Evolutionary conservation across 2,888 invertebrate genomes (phyloP), one percentile per base, ranked within the genome.

Genomic region (Stictocephala bisonia): DNA sequence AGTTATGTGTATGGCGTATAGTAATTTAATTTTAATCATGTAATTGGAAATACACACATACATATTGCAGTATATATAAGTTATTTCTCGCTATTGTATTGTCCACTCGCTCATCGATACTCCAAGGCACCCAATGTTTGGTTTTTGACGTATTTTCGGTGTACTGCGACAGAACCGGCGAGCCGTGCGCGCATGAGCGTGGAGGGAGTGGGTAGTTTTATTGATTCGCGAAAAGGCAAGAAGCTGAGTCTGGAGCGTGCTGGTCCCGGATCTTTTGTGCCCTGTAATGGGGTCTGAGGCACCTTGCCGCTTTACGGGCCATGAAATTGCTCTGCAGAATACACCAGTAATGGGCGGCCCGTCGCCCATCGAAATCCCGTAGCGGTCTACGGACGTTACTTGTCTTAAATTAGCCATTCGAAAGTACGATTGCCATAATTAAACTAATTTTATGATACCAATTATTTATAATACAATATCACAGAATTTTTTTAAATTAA

Each of bases 211-310:
- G 64, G 41, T 64, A 44, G 64, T 41, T 64, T 64, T 64, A 64
- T 64, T 44, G 64, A 64, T 64, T 64, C 44, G 64, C 64, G 64
- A 64, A 64, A 64, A 64, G 64, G 64, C 64, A 64, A 64, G 64
- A 64, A 64, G 64, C n/a, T n/a, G 44, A 40, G 40, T 20, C 7
- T 15, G 7, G 9, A 4, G 44, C 44, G 7, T 15, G 44, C 44
- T 44, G 4, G 24, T 40, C 41, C 41, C 41, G 60, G 40, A 64
- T 64, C 64, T 64, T 64, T 64, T 64, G 64, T 64, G 44, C 64
- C 22, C 29, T 35, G 64, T 44, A 64, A 64, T 64, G 44, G 44
- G 60, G 44, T 24, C 22, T 24, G 64, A 64, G 64, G 64, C 64
- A 64, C 64, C 64, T 64, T 27, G 22, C 22, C 24, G 64, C 15